Base-by-base conservation (phyloP, 1,140 invertebrate genomes). In the Drosophila teissieri region DNA sequence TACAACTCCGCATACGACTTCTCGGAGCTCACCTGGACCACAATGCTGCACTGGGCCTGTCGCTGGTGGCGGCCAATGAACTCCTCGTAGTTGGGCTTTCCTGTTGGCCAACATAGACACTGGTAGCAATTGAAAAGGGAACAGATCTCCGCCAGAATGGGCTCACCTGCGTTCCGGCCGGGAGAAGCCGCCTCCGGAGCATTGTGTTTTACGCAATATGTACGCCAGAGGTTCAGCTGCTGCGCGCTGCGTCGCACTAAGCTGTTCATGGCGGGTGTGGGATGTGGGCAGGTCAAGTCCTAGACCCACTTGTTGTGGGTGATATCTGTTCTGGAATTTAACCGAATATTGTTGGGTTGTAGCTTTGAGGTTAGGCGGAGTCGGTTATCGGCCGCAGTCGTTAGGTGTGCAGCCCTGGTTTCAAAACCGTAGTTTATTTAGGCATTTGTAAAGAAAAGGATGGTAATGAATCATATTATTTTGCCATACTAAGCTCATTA, bases 11-110 rank as follows among this genome's bases (percentile, higher is more conserved):
- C 81, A 73, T 93, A 94, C 6, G 94, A 95, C 39, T 94, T 93
- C 39, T 94, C 92, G 0, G 95, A 95, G 76, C 94, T 94, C 2
- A 95, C 94, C 93, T 95, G 94, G 19, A 95, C 93, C 12, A 95
- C 85, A 31, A 95, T 86, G 90, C 94, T 95, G 58, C 91, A 80
- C 27, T 78, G 76, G 0, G 91, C 91, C 54, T 85, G 75, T 48
- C 69, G 60, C 42, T 91, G 90, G 0, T 89, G 90, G 11, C 52
- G 54, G 31, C 46, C 48, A 40, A 91, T 78, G 44, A 91, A 75
- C 40, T 91, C 83, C 52, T 89, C 84, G 53, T 89, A 91, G 46
- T 60, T 74, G 12, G 56, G 58, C 34, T 67, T 84, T 0, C 40
- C 88, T 90, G 37, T n/a, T 14, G 39, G 24, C 4, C 10, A 8